Evolutionary conservation across 2,888 invertebrate genomes (phyloP).

Genomic region (Meta bourneti): DNA sequence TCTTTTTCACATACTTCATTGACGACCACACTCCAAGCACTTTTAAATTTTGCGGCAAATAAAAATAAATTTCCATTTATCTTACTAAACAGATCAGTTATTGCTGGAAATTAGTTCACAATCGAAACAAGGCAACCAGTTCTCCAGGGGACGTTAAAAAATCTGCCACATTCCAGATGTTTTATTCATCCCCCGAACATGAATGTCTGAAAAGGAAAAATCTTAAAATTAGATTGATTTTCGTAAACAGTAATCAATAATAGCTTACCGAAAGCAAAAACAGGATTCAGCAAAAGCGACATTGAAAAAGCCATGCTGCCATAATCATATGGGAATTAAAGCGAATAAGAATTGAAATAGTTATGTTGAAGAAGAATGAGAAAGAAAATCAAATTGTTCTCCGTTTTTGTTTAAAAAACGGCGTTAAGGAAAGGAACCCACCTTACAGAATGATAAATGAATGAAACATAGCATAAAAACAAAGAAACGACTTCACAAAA

Average conservation of each 20-base stretch:
- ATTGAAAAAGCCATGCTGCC: background rate
- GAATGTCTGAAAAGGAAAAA: background rate
- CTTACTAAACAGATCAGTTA: too few species aligned
- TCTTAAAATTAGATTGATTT: background rate
- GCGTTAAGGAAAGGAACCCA: conserved; percentile 9
- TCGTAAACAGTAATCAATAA: background rate
- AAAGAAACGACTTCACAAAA: conserved; percentile 20
- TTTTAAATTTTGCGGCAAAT: too few species aligned
- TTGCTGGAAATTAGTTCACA: too few species aligned
- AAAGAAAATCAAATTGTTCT: conserved; percentile 28
- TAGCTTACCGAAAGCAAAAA: background rate
- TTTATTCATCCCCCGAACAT: background rate
- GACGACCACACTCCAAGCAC: too few species aligned
- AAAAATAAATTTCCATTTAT: too few species aligned
- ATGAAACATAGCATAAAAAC: background rate
- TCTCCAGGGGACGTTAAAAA: too few species aligned
- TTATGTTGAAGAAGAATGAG: background rate
- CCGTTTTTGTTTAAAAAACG: background rate
- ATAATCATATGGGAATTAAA: background rate
- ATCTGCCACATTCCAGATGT: background rate
- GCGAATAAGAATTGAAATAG: background rate
- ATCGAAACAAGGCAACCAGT: too few species aligned
- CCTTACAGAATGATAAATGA: conserved; percentile 19
- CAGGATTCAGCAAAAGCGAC: background rate
- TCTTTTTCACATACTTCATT: too few species aligned